Percentiles rank a stretch among this genome's conserved stretches.
phyloP scores from a whole-genome alignment of 1,140 invertebrate genomes.

The Ceratina calcarata region DNA sequence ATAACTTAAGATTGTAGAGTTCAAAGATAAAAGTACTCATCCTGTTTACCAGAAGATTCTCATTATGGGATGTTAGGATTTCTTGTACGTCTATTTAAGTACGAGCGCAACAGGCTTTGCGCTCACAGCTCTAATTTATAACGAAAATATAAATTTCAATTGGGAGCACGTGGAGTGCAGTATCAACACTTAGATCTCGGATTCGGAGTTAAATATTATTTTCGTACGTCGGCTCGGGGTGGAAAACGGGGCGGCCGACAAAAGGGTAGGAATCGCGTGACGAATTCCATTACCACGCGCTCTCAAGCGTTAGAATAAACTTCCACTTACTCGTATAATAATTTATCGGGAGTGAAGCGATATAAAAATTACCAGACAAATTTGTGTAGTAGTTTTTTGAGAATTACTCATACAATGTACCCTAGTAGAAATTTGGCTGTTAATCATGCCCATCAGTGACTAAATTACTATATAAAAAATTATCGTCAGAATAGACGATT shows the following conservation, averaged over 20 bases:
- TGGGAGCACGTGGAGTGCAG: neutral
- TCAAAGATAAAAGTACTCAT: no score
- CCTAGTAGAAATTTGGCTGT: no score
- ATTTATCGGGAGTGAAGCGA: no score
- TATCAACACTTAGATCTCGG: no score
- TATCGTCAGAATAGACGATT: no score
- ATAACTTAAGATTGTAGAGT: no score
- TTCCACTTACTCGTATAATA: neutral
- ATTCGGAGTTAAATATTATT: neutral
- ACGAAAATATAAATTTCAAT: conserved; percentile 8
- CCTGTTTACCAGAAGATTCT: no score
- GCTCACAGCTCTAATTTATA: conserved; percentile 10
- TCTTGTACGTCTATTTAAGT: neutral
- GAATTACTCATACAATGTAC: no score
- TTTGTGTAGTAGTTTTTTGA: no score
- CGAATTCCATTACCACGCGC: neutral
- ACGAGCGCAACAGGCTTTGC: conserved; percentile 25
- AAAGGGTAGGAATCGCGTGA: conserved; percentile 15
- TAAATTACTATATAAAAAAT: no score
- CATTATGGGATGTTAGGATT: neutral
- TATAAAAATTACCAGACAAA: no score
- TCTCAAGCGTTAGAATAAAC: neutral
- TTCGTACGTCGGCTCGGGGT: neutral
- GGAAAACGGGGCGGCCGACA: neutral
- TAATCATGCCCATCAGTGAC: no score